Evolutionary conservation across 2,113 vertebrate species (phyloP).

Genomic region (Talpa occidentalis): DNA sequence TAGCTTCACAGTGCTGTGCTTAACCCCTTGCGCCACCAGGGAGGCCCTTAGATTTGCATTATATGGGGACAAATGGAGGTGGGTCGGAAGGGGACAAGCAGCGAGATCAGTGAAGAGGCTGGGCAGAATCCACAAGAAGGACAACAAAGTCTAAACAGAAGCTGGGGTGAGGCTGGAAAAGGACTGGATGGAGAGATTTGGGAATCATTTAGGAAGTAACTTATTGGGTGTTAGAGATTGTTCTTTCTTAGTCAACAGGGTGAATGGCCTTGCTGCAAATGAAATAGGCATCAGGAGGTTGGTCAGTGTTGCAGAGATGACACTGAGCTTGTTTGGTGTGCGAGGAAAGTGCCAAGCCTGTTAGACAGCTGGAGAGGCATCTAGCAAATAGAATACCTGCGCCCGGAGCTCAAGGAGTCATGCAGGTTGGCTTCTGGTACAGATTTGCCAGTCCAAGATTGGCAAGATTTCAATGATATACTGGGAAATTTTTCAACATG

Average conservation of each 20-base stretch:
- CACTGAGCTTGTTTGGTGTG: neutral
- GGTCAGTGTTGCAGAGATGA: neutral
- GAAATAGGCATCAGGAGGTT: neutral
- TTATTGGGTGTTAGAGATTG: neutral
- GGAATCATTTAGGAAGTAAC: neutral
- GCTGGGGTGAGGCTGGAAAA: neutral
- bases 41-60: too few species aligned
- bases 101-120: neutral
- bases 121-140: neutral
- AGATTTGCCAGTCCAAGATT: too few species aligned
- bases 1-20: too few species aligned
- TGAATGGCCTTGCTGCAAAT: neutral
- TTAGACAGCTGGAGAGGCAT: neutral
- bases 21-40: too few species aligned
- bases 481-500: neutral
- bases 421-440: neutral
- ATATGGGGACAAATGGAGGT: neutral
- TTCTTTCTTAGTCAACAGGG: neutral
- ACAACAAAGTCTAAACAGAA: neutral
- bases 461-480: too few species aligned
- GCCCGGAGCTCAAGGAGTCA: neutral
- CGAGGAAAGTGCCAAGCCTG: neutral
- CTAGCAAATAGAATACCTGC: neutral
- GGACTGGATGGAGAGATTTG: neutral
- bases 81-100: neutral